A percentile compares a stretch with the other conserved stretches of the same genome.
Conservation (phyloP, 2,113 vertebrate species). For the Phalacrocorax aristotelis region DNA sequence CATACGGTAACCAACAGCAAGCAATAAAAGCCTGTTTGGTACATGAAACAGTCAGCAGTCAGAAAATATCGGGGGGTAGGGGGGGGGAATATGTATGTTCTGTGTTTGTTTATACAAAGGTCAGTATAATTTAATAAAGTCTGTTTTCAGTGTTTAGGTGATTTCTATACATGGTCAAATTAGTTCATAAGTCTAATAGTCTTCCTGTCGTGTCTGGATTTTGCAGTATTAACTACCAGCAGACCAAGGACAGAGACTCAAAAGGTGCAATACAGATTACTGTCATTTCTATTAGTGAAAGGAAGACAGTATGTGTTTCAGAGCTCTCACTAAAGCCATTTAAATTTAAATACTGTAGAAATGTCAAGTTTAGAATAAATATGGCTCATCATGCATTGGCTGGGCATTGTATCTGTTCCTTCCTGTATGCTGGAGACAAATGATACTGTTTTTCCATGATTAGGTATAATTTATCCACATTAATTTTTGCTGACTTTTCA, state of each 20-base stretch:
- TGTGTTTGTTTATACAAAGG: background rate
- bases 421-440: background rate
- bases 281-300: background rate
- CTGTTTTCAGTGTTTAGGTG: background rate
- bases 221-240: background rate
- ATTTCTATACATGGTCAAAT: background rate
- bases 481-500: background rate
- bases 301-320: background rate
- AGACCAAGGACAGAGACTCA: background rate
- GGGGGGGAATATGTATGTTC: background rate
- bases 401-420: background rate
- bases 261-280: background rate
- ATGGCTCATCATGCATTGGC: background rate
- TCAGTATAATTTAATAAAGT: background rate
- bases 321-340: background rate
- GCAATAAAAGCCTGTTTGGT: background rate
- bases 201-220: background rate
- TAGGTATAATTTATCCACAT: background rate
- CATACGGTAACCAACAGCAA: background rate
- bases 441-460: background rate
- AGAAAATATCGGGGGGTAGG: background rate
- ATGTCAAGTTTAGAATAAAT: background rate
- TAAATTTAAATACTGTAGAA: background rate
- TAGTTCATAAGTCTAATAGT: background rate
- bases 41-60: background rate